Base-by-base conservation (phyloP, 2,797 vertebrate genomes). In the Oreochromis grahami region DNA sequence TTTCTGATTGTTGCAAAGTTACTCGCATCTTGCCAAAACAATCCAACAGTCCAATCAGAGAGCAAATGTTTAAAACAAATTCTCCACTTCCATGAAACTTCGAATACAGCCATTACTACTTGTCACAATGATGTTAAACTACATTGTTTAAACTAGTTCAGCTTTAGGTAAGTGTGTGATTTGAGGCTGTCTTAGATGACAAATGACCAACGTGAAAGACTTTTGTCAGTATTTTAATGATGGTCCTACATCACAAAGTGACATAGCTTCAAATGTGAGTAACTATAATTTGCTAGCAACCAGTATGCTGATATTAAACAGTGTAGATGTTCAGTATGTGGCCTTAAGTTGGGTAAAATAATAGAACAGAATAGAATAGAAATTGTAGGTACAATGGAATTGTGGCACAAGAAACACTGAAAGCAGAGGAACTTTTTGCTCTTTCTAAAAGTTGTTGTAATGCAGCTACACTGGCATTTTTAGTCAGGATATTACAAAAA, bases 71-170 rank as follows among this genome's bases (percentile, higher is more conserved):
- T 68, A 9, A 68, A 41, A 43, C 13, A 43, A 68, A 43, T 68
- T 26, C 63, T 43, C 1, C 36, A 68, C 63, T 43, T 43, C 38
- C 8, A 41, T 4, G 0, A 43, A 26, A 4, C 13, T 5, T 24
- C 1, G 0, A 68, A 15, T 68, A 0, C 12, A 68, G 21, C 63
- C 21, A 24, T 15, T 24, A 41, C 7, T 9, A 24, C 36, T 24
- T 68, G 36, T 43, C 21, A 68, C n/a, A 21, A 41, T 24, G 36
- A 68, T 9, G 13, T 38, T 43, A 0, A 68, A 41, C 63, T 10
- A 68, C 63, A 43, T 15, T 3, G 0, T 21, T 68, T 68, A 14
- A 13, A n/a, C 34, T 24, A 9, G 13, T 41, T 68, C 1, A 43
- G 34, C 63, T 41, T 68, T 41, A 65, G n/a, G 58, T 36, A 41